phyloP scores from a whole-genome alignment of 2,797 vertebrate species.

The Karalla daura region DNA sequence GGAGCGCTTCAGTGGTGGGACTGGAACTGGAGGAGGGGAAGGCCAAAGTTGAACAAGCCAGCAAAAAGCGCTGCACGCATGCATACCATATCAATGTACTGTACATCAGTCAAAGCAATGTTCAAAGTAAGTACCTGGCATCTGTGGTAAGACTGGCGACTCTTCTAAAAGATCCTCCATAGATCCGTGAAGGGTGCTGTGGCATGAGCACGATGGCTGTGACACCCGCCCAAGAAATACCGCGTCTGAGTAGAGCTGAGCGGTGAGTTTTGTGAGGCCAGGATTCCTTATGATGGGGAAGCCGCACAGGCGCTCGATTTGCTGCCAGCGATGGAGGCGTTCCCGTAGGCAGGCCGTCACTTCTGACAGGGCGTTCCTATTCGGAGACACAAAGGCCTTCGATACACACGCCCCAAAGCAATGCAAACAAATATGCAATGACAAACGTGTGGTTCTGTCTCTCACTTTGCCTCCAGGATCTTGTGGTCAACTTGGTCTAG shows the following conservation, averaged over 20 bases:
- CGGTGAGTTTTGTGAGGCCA: conserved; percentile 91
- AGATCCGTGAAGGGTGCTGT: conserved; percentile 73
- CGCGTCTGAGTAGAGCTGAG: conserved; percentile 94
- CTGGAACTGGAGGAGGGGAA: conserved; percentile 80
- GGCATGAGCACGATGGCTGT: conserved; percentile 86
- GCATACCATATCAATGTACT: neutral
- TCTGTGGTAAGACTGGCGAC: conserved; percentile 89
- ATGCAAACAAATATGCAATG: neutral
- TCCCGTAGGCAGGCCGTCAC: conserved; percentile 94
- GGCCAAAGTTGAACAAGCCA: too few species aligned
- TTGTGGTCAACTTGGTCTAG: conserved; percentile 98
- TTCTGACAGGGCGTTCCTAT: conserved; percentile 93
- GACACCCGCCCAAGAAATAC: conserved; percentile 86
- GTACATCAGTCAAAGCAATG: neutral
- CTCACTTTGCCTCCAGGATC: conserved; percentile 98
- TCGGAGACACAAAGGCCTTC: conserved; percentile 10
- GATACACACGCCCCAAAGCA: neutral
- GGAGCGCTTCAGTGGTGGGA: conserved; percentile 87
- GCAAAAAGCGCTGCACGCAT: neutral
- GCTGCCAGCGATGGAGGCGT: conserved; percentile 96
- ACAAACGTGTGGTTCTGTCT: neutral
- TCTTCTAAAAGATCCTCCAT: conserved; percentile 94
- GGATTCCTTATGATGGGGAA: conserved; percentile 94
- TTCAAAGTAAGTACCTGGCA: too few species aligned
- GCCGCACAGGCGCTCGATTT: conserved; percentile 94